Percentiles rank a stretch among this genome's conserved stretches.
Evolutionary conservation across 1,140 invertebrate species (phyloP).

Genomic region (Cyphomyrmex costatus): DNA sequence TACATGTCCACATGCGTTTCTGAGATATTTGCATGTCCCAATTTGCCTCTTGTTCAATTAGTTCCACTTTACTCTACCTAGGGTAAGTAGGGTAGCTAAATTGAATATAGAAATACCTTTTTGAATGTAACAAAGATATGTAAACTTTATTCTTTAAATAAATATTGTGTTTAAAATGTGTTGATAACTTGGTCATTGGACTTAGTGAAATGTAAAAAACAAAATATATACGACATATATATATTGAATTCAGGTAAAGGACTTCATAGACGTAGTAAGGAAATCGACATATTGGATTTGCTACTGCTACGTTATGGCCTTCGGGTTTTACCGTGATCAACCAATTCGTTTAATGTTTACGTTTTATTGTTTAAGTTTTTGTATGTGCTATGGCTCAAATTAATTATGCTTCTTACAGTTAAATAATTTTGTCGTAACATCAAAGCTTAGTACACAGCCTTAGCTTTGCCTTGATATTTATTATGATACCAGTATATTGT

Average conservation of each 20-base stretch:
- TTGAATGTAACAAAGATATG: background rate
- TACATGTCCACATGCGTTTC: no score
- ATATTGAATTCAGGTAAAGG: background rate
- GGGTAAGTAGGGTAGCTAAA: no score
- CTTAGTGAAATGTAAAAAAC: background rate
- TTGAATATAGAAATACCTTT: background rate
- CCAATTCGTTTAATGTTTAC: no score
- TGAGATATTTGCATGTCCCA: no score
- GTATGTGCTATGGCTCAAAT: background rate
- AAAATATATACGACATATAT: background rate
- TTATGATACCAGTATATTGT: background rate
- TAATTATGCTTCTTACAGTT: background rate
- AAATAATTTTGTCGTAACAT: background rate
- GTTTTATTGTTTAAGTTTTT: no score
- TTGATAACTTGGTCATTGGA: background rate
- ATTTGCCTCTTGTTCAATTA: no score
- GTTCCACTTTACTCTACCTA: no score
- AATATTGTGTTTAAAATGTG: background rate
- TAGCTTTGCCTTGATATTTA: background rate
- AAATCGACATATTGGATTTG: no score
- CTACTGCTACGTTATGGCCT: no score
- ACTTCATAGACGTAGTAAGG: no score
- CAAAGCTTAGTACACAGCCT: background rate
- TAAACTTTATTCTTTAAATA: background rate
- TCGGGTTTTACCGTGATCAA: no score